These are phyloP conservation scores for Acanthosepion pharaonis DNA, from an alignment of 2,888 invertebrate genomes.

Conservation along the genomic window DNA sequence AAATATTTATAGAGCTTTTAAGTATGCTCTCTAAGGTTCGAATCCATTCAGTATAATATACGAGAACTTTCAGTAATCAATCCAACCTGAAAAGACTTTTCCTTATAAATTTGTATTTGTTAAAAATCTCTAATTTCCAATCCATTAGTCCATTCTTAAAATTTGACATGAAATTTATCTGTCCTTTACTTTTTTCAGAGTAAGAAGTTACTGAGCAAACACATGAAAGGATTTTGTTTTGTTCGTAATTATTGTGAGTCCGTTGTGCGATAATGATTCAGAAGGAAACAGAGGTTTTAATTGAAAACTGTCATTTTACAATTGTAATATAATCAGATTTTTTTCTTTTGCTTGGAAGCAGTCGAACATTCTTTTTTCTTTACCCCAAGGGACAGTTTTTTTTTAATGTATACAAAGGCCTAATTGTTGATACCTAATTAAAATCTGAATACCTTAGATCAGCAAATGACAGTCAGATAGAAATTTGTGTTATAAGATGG, in stretches of 20 bases:
- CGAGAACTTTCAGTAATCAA: background rate
- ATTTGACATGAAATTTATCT: background rate
- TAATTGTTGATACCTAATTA: background rate
- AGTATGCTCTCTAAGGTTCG: background rate
- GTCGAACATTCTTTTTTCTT: background rate
- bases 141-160: background rate
- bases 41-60: background rate
- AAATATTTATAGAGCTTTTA: background rate
- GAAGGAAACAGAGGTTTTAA: background rate
- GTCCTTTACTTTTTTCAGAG: background rate
- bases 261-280: background rate
- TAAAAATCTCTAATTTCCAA: background rate
- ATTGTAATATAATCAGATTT: background rate
- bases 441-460: background rate
- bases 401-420: background rate
- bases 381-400: background rate
- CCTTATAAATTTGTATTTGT: background rate
- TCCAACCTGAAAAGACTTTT: background rate
- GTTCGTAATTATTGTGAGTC: background rate
- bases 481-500: background rate
- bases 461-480: background rate
- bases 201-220: background rate
- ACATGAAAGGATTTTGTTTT: background rate
- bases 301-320: background rate
- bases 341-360: background rate